Evolutionary conservation across 2,113 vertebrate species (phyloP), one percentile per base, ranked within the genome.

Genomic region (Ondatra zibethicus): DNA sequence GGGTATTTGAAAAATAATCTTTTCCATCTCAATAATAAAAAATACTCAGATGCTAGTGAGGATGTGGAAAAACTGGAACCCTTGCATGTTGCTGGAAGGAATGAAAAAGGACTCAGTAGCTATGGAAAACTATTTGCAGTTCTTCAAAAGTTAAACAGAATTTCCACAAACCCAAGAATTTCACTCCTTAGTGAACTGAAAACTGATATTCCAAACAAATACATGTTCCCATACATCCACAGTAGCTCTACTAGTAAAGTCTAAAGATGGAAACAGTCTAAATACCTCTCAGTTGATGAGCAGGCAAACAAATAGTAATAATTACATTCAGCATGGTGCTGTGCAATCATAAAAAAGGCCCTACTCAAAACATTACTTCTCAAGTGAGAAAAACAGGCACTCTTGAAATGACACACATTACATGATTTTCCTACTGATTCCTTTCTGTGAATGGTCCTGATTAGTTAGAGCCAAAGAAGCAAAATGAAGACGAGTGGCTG

Each of bases 151-250:
- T 91, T 92, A 95, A 65, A 90, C 36, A 94, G 47, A 82, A 95
- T 89, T 96, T 80, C 4, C 45, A 87, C 42, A 50, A 58, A 89
- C 19, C 78, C 36, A 70, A 70, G 31, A 90, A 82, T 86, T 96
- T 65, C 33, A 86, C 63, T 86, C 23, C 47, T 78, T 82, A 36
- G 31, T 70, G 29, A 95, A 84, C 81, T 39, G 36, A 81, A 97
- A 97, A 96, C 16, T 81, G 33, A 52, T 31, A 91, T 72, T 92
- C 63, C 92, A 50, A 96, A 94, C 65, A 84, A 95, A 86, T n/a
- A 73, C 66, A 81, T 50, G 73, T 90, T 92, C 12, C 94, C 0
- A 89, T 52, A 81, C 42, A 78, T 85, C 84, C 9, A 96, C 0
- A 89, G 50, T 23, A 95, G 58, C 42, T 80, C 45, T 94, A 89